phyloP scores from a whole-genome alignment of 2,797 vertebrate species.

The Sebastes taczanowskii region DNA sequence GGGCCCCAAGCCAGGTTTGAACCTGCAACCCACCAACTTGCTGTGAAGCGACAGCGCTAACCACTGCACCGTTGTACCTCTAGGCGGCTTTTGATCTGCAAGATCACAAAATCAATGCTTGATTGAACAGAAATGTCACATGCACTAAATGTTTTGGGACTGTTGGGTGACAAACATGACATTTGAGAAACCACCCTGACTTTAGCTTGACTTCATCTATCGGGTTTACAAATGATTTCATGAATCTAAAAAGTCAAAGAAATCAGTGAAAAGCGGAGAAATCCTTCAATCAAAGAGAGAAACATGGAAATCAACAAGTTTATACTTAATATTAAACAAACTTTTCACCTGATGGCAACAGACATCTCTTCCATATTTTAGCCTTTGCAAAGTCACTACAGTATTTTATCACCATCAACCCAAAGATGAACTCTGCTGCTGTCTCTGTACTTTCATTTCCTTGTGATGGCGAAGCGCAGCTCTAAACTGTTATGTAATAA shows the following conservation, averaged over 20 bases:
- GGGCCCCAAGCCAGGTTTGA: too few relatives aligned
- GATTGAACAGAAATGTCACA: background rate
- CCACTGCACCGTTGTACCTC: too few relatives aligned
- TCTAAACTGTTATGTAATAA: constrained; percentile 41
- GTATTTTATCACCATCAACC: background rate
- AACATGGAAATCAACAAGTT: background rate
- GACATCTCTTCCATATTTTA: background rate
- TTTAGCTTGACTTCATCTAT: background rate
- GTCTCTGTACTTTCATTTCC: constrained; percentile 17
- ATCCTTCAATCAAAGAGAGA: background rate
- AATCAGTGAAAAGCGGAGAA: background rate
- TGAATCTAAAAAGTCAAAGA: background rate
- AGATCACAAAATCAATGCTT: background rate
- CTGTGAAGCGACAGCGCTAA: too few relatives aligned
- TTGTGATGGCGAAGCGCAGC: background rate
- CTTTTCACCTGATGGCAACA: background rate
- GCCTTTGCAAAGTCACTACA: background rate
- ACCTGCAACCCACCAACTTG: too few relatives aligned
- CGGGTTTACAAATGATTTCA: background rate
- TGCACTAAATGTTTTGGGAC: background rate
- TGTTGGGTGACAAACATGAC: background rate
- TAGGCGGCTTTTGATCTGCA: background rate
- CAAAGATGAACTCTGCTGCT: constrained; percentile 18
- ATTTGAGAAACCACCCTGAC: background rate
- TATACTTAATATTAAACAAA: background rate